Conservation (phyloP, 2,888 invertebrate species). For the Actias luna region DNA sequence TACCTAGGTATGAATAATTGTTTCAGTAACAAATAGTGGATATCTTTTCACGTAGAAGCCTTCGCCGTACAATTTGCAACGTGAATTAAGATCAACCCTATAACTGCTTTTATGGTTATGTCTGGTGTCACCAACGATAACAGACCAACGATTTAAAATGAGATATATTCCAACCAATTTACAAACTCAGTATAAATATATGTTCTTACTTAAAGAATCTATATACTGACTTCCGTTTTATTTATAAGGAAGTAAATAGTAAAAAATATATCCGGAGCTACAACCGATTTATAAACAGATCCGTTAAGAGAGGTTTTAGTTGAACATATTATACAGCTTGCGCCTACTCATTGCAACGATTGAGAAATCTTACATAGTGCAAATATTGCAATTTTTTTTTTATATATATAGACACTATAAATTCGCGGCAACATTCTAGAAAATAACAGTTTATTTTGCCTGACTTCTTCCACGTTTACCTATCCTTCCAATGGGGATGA, state of each 20-base stretch:
- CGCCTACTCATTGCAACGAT: slow-evolving; percentile 5
- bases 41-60: too few species aligned
- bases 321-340: neutral
- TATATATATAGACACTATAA: neutral
- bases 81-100: too few species aligned
- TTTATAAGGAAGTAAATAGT: neutral
- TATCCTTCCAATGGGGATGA: neutral
- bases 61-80: too few species aligned
- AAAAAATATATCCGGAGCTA: neutral
- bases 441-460: neutral
- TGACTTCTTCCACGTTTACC: neutral
- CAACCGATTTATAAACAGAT: neutral
- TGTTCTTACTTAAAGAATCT: too few species aligned
- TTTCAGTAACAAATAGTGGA: too few species aligned
- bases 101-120: too few species aligned
- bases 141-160: too few species aligned
- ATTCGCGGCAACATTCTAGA: neutral
- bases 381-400: neutral
- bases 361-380: slow-evolving; percentile 9
- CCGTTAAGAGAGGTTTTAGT: neutral
- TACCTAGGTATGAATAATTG: too few species aligned
- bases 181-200: too few species aligned
- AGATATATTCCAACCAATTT: too few species aligned
- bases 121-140: too few species aligned
- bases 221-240: too few species aligned